A percentile compares a stretch with the other conserved stretches of the same genome.
These are phyloP conservation scores for Drosophila punjabiensis DNA, from an alignment of 1,140 invertebrate genomes.

Conservation along the genomic window DNA sequence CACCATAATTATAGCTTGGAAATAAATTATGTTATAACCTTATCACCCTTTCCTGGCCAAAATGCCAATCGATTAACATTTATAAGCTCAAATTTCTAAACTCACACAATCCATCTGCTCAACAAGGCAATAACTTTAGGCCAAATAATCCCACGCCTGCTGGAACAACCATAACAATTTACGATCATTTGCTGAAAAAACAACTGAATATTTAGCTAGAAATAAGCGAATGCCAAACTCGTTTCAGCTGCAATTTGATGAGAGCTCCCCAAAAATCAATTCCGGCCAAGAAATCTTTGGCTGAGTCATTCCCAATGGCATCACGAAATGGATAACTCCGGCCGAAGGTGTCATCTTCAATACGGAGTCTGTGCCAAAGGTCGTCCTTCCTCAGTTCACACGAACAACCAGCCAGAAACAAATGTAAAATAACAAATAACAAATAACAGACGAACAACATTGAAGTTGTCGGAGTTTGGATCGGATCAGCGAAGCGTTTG, in stretches of 20 bases:
- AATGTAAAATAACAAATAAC: constrained; percentile 19
- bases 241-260: constrained; percentile 29
- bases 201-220: constrained; percentile 18
- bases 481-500: constrained; percentile 59
- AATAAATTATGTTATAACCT: neutral
- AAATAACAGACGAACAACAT: constrained; percentile 31
- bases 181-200: constrained; percentile 41
- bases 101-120: constrained; percentile 21
- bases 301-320: constrained; percentile 55
- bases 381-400: constrained; percentile 59
- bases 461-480: constrained; percentile 48
- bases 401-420: constrained; percentile 23
- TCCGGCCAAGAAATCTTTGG: constrained; percentile 23
- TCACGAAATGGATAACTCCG: constrained; percentile 47
- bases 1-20: neutral
- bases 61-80: constrained; percentile 39
- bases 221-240: constrained; percentile 48
- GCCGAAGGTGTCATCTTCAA: constrained; percentile 66
- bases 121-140: constrained; percentile 16
- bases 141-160: constrained; percentile 49
- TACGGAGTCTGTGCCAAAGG: constrained; percentile 55
- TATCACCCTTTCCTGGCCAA: neutral
- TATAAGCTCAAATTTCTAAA: constrained; percentile 13
- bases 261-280: constrained; percentile 30
- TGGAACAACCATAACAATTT: constrained; percentile 53